Conservation (phyloP, 2,888 invertebrate species). For the Craniophora ligustri region DNA sequence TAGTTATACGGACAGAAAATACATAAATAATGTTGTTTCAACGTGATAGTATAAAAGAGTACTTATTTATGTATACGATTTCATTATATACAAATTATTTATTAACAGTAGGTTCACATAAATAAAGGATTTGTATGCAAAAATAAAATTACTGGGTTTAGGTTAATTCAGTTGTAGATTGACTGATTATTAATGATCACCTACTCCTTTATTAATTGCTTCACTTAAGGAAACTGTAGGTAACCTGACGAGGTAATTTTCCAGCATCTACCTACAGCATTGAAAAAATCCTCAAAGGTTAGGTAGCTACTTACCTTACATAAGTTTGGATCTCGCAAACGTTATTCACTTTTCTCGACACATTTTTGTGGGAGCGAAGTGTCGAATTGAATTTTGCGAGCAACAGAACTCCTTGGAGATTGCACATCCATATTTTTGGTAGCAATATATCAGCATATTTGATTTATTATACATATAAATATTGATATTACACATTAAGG, state of each 20-base stretch:
- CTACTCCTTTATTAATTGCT: too few species aligned
- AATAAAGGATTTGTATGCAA: neutral
- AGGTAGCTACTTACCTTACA: conserved; percentile 44
- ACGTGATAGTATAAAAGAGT: neutral
- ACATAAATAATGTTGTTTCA: neutral
- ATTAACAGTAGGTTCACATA: too few species aligned
- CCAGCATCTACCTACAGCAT: too few species aligned
- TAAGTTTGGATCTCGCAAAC: conserved; percentile 46
- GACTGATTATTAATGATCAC: too few species aligned
- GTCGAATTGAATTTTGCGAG: conserved; percentile 47
- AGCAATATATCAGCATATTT: conserved; percentile 17
- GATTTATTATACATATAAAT: conserved; percentile 25
- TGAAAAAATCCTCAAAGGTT: conserved; percentile 12
- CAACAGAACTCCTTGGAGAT: conserved; percentile 46
- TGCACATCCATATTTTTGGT: conserved; percentile 24
- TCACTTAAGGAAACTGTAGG: too few species aligned
- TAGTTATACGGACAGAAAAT: neutral
- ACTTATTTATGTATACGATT: too few species aligned
- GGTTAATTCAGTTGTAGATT: too few species aligned
- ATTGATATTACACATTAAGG: too few species aligned
- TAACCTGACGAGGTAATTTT: too few species aligned
- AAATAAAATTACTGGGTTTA: too few species aligned
- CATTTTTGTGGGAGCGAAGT: conserved; percentile 44
- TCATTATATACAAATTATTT: too few species aligned
- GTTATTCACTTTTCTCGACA: conserved; percentile 51